phyloP scores from a whole-genome alignment of 2,113 vertebrate genomes.

The Sinocyclocheilus maitianheensis region DNA sequence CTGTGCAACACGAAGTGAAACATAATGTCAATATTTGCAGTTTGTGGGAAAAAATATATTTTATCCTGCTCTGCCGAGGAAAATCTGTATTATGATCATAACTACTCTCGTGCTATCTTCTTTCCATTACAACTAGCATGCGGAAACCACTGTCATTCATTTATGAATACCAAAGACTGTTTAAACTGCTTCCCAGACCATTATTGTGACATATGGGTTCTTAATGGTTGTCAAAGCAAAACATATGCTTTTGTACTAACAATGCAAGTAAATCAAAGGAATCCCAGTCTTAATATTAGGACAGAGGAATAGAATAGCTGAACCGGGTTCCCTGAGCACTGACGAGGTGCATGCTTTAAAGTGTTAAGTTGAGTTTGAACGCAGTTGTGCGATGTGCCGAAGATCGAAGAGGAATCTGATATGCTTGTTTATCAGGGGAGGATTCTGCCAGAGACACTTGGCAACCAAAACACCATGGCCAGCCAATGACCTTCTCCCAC shows the following conservation, averaged over 20 bases:
- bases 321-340: not conserved
- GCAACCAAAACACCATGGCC: conserved; percentile 53
- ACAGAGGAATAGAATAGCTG: not conserved
- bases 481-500: conserved; percentile 61
- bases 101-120: not conserved
- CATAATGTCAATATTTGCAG: conserved; percentile 28
- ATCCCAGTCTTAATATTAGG: conserved; percentile 8
- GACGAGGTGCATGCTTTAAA: not conserved
- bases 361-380: conserved; percentile 1
- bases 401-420: conserved; percentile 42
- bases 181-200: not conserved
- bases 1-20: conserved; percentile 39
- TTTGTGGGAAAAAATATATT: conserved; percentile 31
- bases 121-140: conserved; percentile 35
- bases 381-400: conserved; percentile 4
- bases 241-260: conserved; percentile 14
- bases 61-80: conserved; percentile 3
- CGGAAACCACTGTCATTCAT: not conserved
- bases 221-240: conserved; percentile 30
- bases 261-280: conserved; percentile 24
- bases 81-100: conserved; percentile 22
- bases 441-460: conserved; percentile 56
- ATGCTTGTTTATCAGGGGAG: conserved; percentile 54
- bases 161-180: conserved; percentile 34
- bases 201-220: conserved; percentile 24